phyloP scores from a whole-genome alignment of 2,113 vertebrate genomes.

The Osmerus eperlanus region DNA sequence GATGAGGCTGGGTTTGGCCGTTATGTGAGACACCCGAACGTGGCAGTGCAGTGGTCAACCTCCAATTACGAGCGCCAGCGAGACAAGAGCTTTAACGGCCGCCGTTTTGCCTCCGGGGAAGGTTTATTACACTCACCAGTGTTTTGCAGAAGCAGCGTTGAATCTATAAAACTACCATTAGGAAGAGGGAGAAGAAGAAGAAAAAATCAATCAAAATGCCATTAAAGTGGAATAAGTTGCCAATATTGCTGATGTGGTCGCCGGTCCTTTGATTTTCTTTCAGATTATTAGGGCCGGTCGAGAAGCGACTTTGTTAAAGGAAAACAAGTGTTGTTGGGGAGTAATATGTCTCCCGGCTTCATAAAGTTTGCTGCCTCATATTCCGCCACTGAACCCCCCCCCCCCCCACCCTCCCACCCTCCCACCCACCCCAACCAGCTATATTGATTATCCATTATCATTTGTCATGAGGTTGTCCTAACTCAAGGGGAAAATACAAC shows the following conservation, averaged over 20 bases:
- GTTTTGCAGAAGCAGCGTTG: constrained; percentile 99
- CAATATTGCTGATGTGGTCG: constrained; percentile 99
- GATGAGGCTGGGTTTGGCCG: constrained; percentile 25
- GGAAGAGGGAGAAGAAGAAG: constrained; percentile 90
- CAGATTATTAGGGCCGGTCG: constrained; percentile 99
- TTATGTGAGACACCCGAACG: constrained; percentile 79
- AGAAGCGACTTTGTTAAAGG: constrained; percentile 99
- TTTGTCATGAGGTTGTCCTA: constrained; percentile 99
- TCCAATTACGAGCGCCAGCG: constrained; percentile 99
- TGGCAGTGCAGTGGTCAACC: constrained; percentile 90
- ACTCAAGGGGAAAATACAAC: constrained; percentile 99
- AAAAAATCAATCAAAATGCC: constrained; percentile 99
- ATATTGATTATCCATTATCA: constrained; percentile 99
- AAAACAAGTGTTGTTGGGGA: constrained; percentile 99
- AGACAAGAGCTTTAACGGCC: constrained; percentile 99
- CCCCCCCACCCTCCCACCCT: too few species aligned
- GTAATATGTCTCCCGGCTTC: constrained; percentile 99
- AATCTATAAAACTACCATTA: constrained; percentile 99
- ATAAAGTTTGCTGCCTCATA: constrained; percentile 99
- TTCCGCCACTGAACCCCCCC: constrained; percentile 74
- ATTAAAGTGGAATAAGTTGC: constrained; percentile 99
- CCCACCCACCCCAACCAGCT: constrained; percentile 51
- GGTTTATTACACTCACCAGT: constrained; percentile 98
- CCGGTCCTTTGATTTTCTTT: constrained; percentile 99
- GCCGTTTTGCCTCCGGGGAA: constrained; percentile 95